Conservation (phyloP, 1,140 invertebrate species). For the Meloidogyne chitwoodi region DNA sequence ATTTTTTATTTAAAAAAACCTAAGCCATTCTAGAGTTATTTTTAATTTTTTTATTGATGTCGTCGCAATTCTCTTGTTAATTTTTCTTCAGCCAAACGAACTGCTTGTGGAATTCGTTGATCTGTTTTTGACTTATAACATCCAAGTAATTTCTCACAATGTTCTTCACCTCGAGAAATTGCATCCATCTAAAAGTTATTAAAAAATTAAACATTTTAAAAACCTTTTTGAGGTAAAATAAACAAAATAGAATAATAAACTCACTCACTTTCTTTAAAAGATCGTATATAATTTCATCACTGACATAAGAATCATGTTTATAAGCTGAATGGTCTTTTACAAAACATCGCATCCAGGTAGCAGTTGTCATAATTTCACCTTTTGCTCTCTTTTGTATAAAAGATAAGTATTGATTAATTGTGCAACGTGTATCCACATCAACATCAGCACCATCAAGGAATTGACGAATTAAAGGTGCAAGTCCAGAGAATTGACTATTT, state of each 20-base stretch:
- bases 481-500: slow-evolving; percentile 79
- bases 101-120: slow-evolving; percentile 50
- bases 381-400: slow-evolving; percentile 67
- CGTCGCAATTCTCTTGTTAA: slow-evolving; percentile 27
- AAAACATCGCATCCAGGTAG: slow-evolving; percentile 61
- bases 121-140: slow-evolving; percentile 57
- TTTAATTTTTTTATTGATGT: neutral
- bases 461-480: slow-evolving; percentile 84
- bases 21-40: no score
- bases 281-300: slow-evolving; percentile 86
- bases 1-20: no score
- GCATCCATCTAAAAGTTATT: slow-evolving; percentile 49
- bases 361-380: slow-evolving; percentile 33
- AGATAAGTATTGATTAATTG: slow-evolving; percentile 90
- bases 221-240: neutral
- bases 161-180: slow-evolving; percentile 48
- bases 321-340: slow-evolving; percentile 83
- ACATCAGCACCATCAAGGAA: slow-evolving; percentile 88
- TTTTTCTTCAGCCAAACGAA: slow-evolving; percentile 55
- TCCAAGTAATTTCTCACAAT: slow-evolving; percentile 54
- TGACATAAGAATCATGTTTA: slow-evolving; percentile 80
- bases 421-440: slow-evolving; percentile 91
- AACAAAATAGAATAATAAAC: neutral
- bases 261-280: slow-evolving; percentile 65
- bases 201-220: neutral